Evolutionary conservation across 2,888 invertebrate species (phyloP), one percentile per base, ranked within the genome.

Genomic region (Lypha dubia): DNA sequence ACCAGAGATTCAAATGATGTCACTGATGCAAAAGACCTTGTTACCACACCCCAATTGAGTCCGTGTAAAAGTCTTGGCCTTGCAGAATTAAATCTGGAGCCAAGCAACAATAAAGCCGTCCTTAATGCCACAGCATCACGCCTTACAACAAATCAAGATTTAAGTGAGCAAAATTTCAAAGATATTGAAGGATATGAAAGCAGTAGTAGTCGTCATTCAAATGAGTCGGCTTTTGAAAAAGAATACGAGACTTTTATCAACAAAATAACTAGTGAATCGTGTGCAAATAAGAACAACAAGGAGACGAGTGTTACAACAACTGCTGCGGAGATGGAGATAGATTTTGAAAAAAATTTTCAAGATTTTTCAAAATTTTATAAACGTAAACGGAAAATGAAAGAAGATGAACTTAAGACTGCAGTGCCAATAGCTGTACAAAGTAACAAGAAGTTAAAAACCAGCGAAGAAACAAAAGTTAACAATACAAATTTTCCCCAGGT

Each of bases 241-340:
- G 89, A 90, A 84, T 90, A 90, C 79, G 89, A 90, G 79, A 91
- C 91, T 0, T 90, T 90, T 35, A 91, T 90, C 6, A 89, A 90
- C 84, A 89, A 90, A 80, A 89, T 88, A 28, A 89, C 87, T 5
- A 88, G 84, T 35, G 88, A 89, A 15, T 35, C 73, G 0, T 13
- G 38, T 11, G 22, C 58, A 13, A 49, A 17, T 13, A 51, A 68
- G n/a, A 71, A 1, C 0, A 15, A n/a, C 2, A 46, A 58, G 17
- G 46, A 28, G 9, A 24, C 44, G 7, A 53, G 7, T 15, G 24
- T n/a, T n/a, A n/a, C n/a, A n/a, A n/a, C n/a, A n/a, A n/a, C 24
- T 15, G 2, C 53, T 53, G 5, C 68, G 0, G 84, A 84, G 8
- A 86, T 67, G 0, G 83, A 83, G 1, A 49, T 41, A 5, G 88